Conservation (phyloP, 2,888 invertebrate genomes). For the Poecilus cupreus region DNA sequence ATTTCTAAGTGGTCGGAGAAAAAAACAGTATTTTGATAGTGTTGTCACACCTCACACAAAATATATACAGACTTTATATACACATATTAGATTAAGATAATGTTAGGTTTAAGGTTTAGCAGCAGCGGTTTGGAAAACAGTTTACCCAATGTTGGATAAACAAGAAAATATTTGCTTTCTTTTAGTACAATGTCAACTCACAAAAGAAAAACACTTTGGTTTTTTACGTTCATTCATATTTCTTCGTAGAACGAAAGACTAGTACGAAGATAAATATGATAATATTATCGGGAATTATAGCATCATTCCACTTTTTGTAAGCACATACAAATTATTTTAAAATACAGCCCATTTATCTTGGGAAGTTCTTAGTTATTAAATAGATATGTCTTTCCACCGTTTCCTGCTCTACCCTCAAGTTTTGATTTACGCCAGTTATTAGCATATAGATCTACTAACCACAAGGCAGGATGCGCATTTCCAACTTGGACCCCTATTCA, state of each 20-base stretch:
- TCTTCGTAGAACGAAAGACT: neutral
- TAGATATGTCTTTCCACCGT: neutral
- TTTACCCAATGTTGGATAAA: neutral
- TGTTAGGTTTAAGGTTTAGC: neutral
- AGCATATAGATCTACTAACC: conserved; percentile 29
- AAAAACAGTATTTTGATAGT: neutral
- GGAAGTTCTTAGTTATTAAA: conserved; percentile 12
- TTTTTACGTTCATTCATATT: neutral
- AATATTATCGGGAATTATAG: neutral
- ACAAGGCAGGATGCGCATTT: conserved; percentile 1
- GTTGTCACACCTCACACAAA: neutral
- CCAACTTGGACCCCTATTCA: neutral
- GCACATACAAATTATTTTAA: conserved; percentile 22
- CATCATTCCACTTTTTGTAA: conserved; percentile 6
- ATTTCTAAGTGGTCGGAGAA: too few species aligned
- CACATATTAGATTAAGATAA: neutral
- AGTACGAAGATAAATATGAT: neutral
- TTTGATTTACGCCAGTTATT: conserved; percentile 16
- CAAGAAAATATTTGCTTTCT: conserved; percentile 32
- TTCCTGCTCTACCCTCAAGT: conserved; percentile 25
- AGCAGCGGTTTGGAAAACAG: neutral
- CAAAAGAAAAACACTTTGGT: neutral
- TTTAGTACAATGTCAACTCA: neutral
- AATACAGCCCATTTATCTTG: neutral
- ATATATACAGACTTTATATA: neutral